Percentiles rank a stretch among this genome's conserved stretches.
phyloP scores from a whole-genome alignment of 2,113 vertebrate genomes.

The Bos taurus region DNA sequence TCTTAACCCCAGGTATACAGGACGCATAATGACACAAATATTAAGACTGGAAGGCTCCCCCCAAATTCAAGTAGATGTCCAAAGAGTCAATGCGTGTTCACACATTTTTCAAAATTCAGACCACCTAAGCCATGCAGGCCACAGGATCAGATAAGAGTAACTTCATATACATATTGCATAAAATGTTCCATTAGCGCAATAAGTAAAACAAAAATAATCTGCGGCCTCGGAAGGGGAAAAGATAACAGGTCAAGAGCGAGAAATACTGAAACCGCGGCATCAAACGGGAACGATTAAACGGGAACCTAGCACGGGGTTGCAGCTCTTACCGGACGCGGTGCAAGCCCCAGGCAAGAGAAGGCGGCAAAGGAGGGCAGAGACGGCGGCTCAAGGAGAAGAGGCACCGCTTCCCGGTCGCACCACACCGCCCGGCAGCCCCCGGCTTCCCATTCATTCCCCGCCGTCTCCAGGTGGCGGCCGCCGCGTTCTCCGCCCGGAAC shows the following conservation, averaged over 20 bases:
- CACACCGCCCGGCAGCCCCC: not conserved
- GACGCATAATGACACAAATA: not conserved
- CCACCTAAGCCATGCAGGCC: not conserved
- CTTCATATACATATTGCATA: not conserved
- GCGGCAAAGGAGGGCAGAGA: no score
- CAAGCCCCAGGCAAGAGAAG: not conserved
- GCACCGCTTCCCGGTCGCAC: not conserved
- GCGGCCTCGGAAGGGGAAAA: not conserved
- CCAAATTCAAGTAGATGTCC: not conserved
- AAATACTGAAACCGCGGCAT: not conserved
- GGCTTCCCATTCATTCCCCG: constrained; percentile 26
- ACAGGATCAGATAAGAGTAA: not conserved
- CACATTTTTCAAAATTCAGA: not conserved
- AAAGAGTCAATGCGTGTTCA: not conserved
- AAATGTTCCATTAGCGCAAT: not conserved
- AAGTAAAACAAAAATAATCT: not conserved
- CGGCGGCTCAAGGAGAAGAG: not conserved
- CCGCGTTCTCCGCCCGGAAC: not conserved
- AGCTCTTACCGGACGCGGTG: not conserved
- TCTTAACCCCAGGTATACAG: not conserved
- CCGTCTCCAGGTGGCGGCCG: not conserved
- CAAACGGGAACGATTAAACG: not conserved
- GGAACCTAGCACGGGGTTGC: not conserved
- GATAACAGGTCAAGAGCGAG: not conserved
- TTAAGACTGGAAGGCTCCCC: not conserved